These are phyloP conservation scores for Sminthurinus signatus DNA, from an alignment of 1,140 invertebrate species.

Conservation along the genomic window DNA sequence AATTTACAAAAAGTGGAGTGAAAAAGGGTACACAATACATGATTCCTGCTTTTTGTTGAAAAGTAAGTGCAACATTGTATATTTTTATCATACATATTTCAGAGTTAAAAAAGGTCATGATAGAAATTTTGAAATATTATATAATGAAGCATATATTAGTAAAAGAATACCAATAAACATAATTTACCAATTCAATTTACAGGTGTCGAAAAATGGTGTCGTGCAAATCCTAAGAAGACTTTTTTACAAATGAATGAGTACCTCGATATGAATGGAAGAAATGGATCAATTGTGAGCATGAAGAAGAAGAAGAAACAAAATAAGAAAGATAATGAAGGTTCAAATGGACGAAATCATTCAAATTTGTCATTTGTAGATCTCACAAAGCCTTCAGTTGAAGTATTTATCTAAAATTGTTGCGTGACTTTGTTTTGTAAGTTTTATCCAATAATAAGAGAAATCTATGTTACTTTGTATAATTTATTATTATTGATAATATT, in stretches of 20 bases:
- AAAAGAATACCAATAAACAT: too few relatives aligned
- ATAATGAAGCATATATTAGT: too few relatives aligned
- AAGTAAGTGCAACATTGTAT: too few relatives aligned
- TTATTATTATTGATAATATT: too few relatives aligned
- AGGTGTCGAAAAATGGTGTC: conserved; percentile 42
- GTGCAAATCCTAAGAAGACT: conserved; percentile 35
- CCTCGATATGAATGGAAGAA: conserved; percentile 10
- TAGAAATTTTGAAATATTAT: too few relatives aligned
- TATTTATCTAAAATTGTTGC: conserved; percentile 38
- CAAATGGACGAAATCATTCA: conserved; percentile 5
- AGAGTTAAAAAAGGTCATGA: too few relatives aligned
- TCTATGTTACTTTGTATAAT: too few relatives aligned
- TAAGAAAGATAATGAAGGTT: conserved; percentile 8
- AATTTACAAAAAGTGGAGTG: conserved; percentile 50
- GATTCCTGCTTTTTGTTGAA: conserved; percentile 52
- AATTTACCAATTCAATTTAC: too few relatives aligned
- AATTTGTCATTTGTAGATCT: conserved; percentile 38
- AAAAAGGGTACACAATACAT: conserved; percentile 49
- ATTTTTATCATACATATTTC: too few relatives aligned
- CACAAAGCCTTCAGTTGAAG: conserved; percentile 40
- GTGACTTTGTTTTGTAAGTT: too few relatives aligned
- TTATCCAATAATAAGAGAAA: too few relatives aligned
- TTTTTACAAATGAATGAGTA: conserved; percentile 28
- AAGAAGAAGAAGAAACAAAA: conserved; percentile 21
- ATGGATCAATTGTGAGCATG: neutral